phyloP scores from a whole-genome alignment of 2,888 invertebrate species.

The Philereme vetulata region DNA sequence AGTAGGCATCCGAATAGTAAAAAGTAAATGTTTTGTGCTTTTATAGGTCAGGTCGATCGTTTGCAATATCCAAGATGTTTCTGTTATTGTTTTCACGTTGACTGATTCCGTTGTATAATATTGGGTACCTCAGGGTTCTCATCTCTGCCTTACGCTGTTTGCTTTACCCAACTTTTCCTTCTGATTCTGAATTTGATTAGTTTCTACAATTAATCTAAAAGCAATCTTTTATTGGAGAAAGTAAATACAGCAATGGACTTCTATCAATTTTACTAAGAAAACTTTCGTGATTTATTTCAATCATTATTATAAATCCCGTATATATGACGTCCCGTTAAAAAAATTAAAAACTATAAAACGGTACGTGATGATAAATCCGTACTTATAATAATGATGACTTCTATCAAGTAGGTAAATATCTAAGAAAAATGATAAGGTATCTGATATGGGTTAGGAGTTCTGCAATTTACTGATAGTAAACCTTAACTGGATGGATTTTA shows the following conservation, averaged over 20 bases:
- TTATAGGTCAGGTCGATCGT: too few relatives aligned
- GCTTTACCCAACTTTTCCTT: not conserved
- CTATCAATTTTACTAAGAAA: too few relatives aligned
- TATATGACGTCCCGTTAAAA: too few relatives aligned
- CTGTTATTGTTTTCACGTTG: not conserved
- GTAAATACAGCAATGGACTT: too few relatives aligned
- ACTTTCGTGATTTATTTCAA: too few relatives aligned
- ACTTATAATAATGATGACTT: slow-evolving; percentile 25
- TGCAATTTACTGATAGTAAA: slow-evolving; percentile 1
- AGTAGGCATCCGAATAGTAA: not conserved
- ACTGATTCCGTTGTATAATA: not conserved
- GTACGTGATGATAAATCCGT: too few relatives aligned
- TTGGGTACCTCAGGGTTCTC: not conserved
- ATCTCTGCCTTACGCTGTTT: not conserved
- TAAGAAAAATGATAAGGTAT: slow-evolving; percentile 31
- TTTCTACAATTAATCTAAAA: not conserved
- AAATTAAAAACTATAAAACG: too few relatives aligned
- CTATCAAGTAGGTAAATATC: slow-evolving; percentile 40
- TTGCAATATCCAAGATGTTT: not conserved
- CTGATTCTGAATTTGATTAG: not conserved
- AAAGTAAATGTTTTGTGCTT: not conserved
- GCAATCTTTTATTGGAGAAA: too few relatives aligned
- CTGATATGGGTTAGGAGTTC: slow-evolving; percentile 11
- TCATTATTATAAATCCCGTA: too few relatives aligned
- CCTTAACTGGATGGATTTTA: not conserved